phyloP scores from a whole-genome alignment of 2,888 invertebrate species.

The Caenorhabditis sulstoni region DNA sequence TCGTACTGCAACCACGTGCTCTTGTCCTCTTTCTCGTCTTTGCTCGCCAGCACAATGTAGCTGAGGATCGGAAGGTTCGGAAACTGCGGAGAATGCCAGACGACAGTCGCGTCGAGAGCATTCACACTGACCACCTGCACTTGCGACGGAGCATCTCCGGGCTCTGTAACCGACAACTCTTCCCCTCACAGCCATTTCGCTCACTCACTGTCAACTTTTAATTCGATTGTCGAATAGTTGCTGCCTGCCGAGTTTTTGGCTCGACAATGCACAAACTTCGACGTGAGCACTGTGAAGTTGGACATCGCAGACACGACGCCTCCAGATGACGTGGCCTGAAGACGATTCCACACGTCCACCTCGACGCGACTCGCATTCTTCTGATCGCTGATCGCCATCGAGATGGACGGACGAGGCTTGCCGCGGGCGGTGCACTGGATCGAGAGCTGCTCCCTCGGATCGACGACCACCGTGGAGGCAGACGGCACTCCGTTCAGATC shows the following conservation, averaged over 20 bases:
- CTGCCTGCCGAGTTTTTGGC: slow-evolving; percentile 64
- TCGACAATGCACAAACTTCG: slow-evolving; percentile 63
- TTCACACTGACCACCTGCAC: slow-evolving; percentile 61
- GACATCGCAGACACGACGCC: slow-evolving; percentile 46
- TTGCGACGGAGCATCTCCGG: slow-evolving; percentile 66
- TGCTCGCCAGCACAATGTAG: slow-evolving; percentile 51
- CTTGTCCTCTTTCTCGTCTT: slow-evolving; percentile 51
- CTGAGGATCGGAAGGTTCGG: slow-evolving; percentile 63
- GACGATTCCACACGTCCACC: slow-evolving; percentile 62
- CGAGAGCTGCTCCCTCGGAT: slow-evolving; percentile 55
- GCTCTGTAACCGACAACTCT: slow-evolving; percentile 53
- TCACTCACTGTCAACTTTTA: slow-evolving; percentile 64
- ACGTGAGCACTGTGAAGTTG: slow-evolving; percentile 57
- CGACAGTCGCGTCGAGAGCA: slow-evolving; percentile 58
- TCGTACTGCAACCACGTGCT: slow-evolving; percentile 55
- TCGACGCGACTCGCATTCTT: slow-evolving; percentile 54
- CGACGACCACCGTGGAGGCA: slow-evolving; percentile 36
- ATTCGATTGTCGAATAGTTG: slow-evolving; percentile 59
- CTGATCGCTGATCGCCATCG: slow-evolving; percentile 50
- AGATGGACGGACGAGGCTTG: slow-evolving; percentile 63
- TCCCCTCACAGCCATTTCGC: neutral
- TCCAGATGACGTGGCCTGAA: slow-evolving; percentile 46
- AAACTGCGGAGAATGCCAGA: slow-evolving; percentile 63
- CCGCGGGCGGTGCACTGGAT: slow-evolving; percentile 61
- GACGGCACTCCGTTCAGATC: slow-evolving; percentile 21